Conservation (phyloP, 2,113 vertebrate genomes). For the Bubo scandiacus region DNA sequence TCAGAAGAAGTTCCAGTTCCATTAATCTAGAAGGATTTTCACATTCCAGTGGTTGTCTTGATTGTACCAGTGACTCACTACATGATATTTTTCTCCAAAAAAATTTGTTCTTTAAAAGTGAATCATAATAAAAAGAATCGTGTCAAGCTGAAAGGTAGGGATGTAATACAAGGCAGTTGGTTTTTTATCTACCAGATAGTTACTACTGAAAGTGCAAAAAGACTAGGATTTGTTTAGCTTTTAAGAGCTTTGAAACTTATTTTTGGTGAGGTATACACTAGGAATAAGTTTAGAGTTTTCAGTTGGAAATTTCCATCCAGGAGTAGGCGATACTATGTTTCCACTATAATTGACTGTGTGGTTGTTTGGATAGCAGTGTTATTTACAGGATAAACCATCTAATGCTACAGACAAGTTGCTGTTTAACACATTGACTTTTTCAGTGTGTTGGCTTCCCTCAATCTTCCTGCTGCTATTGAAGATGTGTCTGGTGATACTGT, state of each 20-base stretch:
- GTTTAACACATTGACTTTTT: not conserved
- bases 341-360: not conserved
- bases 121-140: not conserved
- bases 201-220: not conserved
- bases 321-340: not conserved
- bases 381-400: not conserved
- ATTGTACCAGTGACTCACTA: not conserved
- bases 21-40: not conserved
- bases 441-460: constrained; percentile 94
- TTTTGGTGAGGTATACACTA: not conserved
- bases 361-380: not conserved
- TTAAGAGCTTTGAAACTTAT: not conserved
- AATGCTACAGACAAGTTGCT: not conserved
- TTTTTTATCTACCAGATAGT: not conserved
- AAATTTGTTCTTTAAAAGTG: not conserved
- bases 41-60: not conserved
- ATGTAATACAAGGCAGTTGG: not conserved
- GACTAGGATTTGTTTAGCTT: not conserved
- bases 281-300: not conserved
- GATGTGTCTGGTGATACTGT: constrained; percentile 94
- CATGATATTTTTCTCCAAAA: fast-evolving
- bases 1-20: not conserved
- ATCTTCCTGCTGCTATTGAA: constrained; percentile 96
- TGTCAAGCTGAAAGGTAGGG: not conserved
- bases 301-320: not conserved